Conservation (phyloP, 2,797 vertebrate species). For the Poecile montanus region DNA sequence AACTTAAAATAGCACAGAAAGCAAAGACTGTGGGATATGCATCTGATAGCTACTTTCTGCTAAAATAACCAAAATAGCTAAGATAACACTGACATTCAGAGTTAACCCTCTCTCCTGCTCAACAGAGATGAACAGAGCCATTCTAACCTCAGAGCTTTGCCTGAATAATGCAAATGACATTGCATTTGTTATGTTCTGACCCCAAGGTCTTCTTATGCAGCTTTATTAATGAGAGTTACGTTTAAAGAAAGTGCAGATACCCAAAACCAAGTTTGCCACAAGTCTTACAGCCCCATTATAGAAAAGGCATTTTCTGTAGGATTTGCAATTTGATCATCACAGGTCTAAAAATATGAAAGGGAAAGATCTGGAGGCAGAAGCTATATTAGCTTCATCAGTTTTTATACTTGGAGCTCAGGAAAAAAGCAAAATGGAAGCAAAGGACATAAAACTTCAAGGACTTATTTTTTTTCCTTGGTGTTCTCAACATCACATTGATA, state of each 20-base stretch:
- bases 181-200: not conserved
- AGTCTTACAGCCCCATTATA: not conserved
- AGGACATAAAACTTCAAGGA: not conserved
- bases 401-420: not conserved
- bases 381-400: not conserved
- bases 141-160: not conserved
- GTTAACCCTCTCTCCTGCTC: not conserved
- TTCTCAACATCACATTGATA: not conserved
- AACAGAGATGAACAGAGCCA: not conserved
- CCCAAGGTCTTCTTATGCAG: not conserved
- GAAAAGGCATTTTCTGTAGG: not conserved
- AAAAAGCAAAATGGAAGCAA: not conserved
- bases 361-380: not conserved
- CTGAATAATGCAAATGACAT: not conserved
- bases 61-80: not conserved
- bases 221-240: not conserved
- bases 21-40: not conserved
- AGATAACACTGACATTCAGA: not conserved
- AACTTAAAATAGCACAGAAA: constrained; percentile 37
- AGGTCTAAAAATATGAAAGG: not conserved
- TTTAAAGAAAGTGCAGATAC: not conserved
- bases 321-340: not conserved
- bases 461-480: not conserved
- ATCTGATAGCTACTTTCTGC: not conserved
- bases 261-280: not conserved